Base-by-base conservation (phyloP, 2,797 vertebrate genomes). In the Myotis vivesi region DNA sequence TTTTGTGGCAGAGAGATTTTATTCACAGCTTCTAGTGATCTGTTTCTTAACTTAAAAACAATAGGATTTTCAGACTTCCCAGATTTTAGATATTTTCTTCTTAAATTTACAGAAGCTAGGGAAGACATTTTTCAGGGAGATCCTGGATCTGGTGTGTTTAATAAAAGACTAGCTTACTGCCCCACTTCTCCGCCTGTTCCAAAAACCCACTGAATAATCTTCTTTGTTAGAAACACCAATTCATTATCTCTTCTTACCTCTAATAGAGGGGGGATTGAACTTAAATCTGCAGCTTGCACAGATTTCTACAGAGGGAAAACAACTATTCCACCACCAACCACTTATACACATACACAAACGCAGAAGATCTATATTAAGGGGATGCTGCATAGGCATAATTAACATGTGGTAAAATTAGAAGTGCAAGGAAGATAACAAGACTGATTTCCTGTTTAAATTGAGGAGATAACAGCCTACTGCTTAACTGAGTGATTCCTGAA, bases 171-270 rank as follows among this genome's bases (percentile, higher is more conserved):
- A 92, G 19, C 62, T 73, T 76, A 76, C 64, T 94, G 79, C 55
- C 71, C 86, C 49, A 94, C 51, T 93, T 92, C 53, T 83, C 41
- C 44, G 38, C 33, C 33, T 77, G 1, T 71, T 85, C 28, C 76
- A 77, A 53, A 95, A 17, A 82, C 6, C 16, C 30, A 76, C 76
- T 90, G 46, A 68, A 79, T 95, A 91, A 93, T 92, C 94, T 91
- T 92, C 87, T 95, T 96, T 93, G 53, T 94, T 94, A 30, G 57
- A 57, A 68, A 28, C 66, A 89, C 4, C 62, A 84, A 86, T 89
- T 94, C 53, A 77, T 94, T 82, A 95, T 89, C 71, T 93, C 59
- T 46, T 90, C 68, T 90, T 88, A 82, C 51, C 44, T 75, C 57
- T 59, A 62, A 30, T 44, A 51, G 46, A 77, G 68, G 17, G 16